Evolutionary conservation across 2,797 vertebrate species (phyloP).

Genomic region (Petrocephalus sullivani): DNA sequence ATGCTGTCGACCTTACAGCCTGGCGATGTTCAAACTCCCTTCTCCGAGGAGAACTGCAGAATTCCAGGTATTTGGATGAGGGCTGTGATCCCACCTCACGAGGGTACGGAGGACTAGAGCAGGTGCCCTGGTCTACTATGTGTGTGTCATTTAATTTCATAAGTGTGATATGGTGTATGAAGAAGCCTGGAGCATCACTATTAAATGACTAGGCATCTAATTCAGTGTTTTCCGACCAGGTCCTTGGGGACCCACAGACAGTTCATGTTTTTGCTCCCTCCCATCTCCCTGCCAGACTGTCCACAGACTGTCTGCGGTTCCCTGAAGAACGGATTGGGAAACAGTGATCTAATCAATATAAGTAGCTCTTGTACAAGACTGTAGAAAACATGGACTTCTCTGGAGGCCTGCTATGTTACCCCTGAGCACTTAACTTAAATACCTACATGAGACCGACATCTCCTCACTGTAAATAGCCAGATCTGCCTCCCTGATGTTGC

Average conservation of each 20-base stretch:
- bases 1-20: not conserved
- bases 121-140: not conserved
- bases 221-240: too few species aligned
- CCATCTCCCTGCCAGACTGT: too few species aligned
- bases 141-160: not conserved
- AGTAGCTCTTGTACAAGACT: not conserved
- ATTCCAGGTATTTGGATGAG: not conserved
- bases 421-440: not conserved
- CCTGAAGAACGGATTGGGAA: too few species aligned
- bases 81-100: not conserved
- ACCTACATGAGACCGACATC: not conserved
- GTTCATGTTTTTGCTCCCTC: too few species aligned
- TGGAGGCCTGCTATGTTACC: not conserved
- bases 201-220: not conserved
- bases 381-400: not conserved
- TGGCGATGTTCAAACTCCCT: not conserved
- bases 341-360: not conserved
- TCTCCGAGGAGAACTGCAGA: not conserved
- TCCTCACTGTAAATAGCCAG: not conserved
- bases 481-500: not conserved
- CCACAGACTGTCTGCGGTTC: too few species aligned
- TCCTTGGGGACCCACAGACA: too few species aligned
- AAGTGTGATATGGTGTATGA: not conserved
- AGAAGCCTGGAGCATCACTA: not conserved
- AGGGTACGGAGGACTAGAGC: not conserved